Percentiles rank a stretch among this genome's conserved stretches.
Evolutionary conservation across 2,113 vertebrate genomes (phyloP).

Genomic region (Larimichthys polyactis): DNA sequence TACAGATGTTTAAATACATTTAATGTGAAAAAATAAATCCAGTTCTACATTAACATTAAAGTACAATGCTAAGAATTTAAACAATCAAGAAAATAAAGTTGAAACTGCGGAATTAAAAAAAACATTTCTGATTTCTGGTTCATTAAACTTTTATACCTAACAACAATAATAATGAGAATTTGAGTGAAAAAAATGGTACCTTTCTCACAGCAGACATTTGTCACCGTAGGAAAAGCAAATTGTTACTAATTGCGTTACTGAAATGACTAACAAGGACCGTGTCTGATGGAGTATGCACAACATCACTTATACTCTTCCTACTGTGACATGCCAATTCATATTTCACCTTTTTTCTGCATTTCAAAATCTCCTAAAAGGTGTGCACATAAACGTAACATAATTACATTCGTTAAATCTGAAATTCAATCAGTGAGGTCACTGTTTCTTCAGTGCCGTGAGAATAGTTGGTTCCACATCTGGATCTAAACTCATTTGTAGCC

Average conservation of each 20-base stretch:
- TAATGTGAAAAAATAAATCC: background rate
- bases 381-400: background rate
- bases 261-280: too few species aligned
- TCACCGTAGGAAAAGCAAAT: background rate
- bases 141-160: too few species aligned
- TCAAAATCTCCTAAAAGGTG: background rate
- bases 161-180: too few species aligned
- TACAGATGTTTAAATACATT: background rate
- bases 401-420: background rate
- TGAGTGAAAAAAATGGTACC: background rate
- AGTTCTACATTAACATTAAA: background rate
- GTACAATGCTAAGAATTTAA: background rate
- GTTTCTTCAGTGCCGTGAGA: slow-evolving; percentile 35
- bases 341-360: background rate
- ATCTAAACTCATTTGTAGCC: slow-evolving; percentile 15
- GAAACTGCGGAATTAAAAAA: background rate
- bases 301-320: too few species aligned
- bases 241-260: too few species aligned
- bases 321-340: background rate
- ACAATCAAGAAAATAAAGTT: background rate
- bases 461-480: background rate
- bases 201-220: too few species aligned
- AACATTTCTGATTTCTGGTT: too few species aligned
- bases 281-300: too few species aligned
- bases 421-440: background rate